Evolutionary conservation across 2,113 vertebrate species (phyloP).

Genomic region (Orientallactaga bullata): DNA sequence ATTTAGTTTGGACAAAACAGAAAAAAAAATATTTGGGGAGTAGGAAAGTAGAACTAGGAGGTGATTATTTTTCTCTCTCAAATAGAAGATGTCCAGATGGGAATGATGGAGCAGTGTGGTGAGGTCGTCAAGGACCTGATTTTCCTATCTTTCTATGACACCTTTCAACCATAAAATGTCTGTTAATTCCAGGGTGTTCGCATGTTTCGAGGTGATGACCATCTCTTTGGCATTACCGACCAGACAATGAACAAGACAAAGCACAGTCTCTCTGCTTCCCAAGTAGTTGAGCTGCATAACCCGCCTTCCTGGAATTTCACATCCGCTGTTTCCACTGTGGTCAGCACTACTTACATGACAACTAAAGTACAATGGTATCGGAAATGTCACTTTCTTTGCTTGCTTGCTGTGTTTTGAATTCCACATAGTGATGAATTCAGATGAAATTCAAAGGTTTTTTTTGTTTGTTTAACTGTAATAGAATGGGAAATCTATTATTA

Average conservation of each 20-base stretch:
- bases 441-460: background rate
- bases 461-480: background rate
- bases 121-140: background rate
- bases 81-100: background rate
- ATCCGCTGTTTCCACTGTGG: background rate
- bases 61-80: background rate
- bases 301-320: background rate
- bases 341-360: background rate
- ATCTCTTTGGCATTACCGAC: background rate
- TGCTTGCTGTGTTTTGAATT: background rate
- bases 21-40: background rate
- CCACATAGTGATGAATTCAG: background rate
- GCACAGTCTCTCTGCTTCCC: background rate
- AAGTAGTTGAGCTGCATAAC: background rate
- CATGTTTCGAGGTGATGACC: background rate
- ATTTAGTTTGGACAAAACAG: background rate
- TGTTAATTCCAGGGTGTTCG: background rate
- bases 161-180: background rate
- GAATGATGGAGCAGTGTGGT: background rate
- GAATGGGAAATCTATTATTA: too few relatives aligned
- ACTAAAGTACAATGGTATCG: background rate
- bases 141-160: background rate
- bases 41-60: background rate
- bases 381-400: background rate
- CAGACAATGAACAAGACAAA: background rate